Conservation (phyloP, 2,797 vertebrate species). For the Neosilurus mollespiculum region DNA sequence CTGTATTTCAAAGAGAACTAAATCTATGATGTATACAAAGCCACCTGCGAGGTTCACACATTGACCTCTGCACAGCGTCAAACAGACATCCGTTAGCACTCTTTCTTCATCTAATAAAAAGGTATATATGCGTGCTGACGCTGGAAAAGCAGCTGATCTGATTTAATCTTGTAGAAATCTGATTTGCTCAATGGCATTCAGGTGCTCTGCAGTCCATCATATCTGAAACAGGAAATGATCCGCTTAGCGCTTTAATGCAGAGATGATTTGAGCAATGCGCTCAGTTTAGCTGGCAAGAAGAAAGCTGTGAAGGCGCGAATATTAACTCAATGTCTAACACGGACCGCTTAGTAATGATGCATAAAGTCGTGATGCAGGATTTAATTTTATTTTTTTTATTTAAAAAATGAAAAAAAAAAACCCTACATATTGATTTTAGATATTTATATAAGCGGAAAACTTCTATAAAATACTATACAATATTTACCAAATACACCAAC, state of each 20-base stretch:
- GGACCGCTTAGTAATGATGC: neutral
- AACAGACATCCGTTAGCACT: neutral
- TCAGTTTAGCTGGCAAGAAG: neutral
- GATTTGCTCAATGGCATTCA: neutral
- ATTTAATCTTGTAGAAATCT: slow-evolving; percentile 8
- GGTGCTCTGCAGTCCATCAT: slow-evolving; percentile 3
- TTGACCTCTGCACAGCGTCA: slow-evolving; percentile 26
- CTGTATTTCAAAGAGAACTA: slow-evolving; percentile 49
- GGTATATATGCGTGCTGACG: neutral
- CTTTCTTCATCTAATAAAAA: slow-evolving; percentile 9
- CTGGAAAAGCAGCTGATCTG: slow-evolving; percentile 2
- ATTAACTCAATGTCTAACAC: neutral
- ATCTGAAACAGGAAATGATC: neutral
- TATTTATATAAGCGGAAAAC: no score
- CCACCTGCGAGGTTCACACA: slow-evolving; percentile 24
- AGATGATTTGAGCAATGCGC: neutral
- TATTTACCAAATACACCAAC: neutral
- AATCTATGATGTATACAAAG: slow-evolving; percentile 23
- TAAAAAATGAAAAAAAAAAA: no score
- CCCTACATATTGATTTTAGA: no score
- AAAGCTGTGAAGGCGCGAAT: neutral
- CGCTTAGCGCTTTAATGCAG: neutral
- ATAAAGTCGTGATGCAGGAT: no score
- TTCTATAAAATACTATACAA: neutral
- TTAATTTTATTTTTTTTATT: no score